phyloP scores from a whole-genome alignment of 1,140 invertebrate genomes.

The Brachionus sp. region DNA sequence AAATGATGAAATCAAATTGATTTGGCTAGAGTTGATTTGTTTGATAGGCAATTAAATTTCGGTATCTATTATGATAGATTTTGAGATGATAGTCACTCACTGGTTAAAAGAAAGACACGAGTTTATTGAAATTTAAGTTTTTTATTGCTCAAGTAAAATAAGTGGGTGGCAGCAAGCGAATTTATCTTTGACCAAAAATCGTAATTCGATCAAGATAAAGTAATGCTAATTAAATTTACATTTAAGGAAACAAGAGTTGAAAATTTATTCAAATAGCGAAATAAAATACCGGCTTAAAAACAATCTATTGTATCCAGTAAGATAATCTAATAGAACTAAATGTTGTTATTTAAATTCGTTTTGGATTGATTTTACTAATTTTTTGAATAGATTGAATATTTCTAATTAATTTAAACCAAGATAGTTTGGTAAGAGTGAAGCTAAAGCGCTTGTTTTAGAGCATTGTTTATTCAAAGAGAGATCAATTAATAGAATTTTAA shows the following conservation, averaged over 20 bases:
- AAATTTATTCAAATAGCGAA: constrained; percentile 20
- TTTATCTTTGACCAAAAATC: not conserved
- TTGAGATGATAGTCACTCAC: constrained; percentile 2
- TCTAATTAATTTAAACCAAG: constrained; percentile 2
- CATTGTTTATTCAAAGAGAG: constrained; percentile 4
- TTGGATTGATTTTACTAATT: constrained; percentile 16
- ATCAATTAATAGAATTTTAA: constrained; percentile 13
- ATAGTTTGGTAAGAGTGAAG: constrained; percentile 1
- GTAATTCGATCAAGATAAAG: constrained; percentile 36
- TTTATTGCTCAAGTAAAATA: constrained; percentile 14
- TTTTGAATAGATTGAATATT: not conserved
- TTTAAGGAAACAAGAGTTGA: constrained; percentile 6
- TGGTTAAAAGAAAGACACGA: not conserved
- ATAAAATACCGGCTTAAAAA: not conserved
- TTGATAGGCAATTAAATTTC: not conserved
- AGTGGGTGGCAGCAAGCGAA: not conserved
- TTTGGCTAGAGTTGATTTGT: not conserved
- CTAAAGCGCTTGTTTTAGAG: not conserved
- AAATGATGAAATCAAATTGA: not conserved
- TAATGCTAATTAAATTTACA: constrained; percentile 7
- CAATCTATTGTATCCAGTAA: not conserved
- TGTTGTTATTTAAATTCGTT: constrained; percentile 18
- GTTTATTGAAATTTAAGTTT: constrained; percentile 40
- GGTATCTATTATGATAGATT: not conserved
- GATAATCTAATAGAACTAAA: constrained; percentile 2